phyloP scores from a whole-genome alignment of 2,797 vertebrate genomes.

The Helostoma temminkii region DNA sequence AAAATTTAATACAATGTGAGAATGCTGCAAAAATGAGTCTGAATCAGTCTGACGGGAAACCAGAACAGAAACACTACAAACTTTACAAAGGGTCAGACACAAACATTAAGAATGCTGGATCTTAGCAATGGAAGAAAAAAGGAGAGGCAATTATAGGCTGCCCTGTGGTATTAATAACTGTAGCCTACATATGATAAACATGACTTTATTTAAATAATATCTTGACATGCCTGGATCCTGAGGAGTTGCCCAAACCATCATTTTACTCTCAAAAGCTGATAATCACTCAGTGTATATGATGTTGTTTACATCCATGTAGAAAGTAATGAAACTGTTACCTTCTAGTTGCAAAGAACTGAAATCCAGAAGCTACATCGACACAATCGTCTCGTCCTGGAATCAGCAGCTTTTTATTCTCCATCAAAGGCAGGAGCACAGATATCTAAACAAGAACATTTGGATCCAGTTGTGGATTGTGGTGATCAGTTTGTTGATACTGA shows the following conservation, averaged over 20 bases:
- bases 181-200: too few species aligned
- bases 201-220: too few species aligned
- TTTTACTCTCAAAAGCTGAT: neutral
- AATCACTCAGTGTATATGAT: neutral
- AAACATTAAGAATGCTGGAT: too few species aligned
- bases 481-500: neutral
- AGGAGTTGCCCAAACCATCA: neutral
- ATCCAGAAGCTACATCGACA: conserved; percentile 91
- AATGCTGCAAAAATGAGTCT: too few species aligned
- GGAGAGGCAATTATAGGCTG: too few species aligned
- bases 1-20: too few species aligned
- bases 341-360: conserved; percentile 98
- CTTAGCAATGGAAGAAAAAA: too few species aligned
- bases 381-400: conserved; percentile 94
- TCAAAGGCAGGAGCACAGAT: conserved; percentile 93
- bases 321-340: conserved; percentile 80
- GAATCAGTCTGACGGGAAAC: too few species aligned
- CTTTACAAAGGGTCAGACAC: neutral
- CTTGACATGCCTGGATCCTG: neutral
- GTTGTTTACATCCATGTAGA: neutral
- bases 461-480: neutral
- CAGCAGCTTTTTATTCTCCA: conserved; percentile 94
- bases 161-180: too few species aligned
- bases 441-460: conserved; percentile 80
- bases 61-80: too few species aligned